Conservation (phyloP, 1,140 invertebrate genomes). For the Cydia strobilella region DNA sequence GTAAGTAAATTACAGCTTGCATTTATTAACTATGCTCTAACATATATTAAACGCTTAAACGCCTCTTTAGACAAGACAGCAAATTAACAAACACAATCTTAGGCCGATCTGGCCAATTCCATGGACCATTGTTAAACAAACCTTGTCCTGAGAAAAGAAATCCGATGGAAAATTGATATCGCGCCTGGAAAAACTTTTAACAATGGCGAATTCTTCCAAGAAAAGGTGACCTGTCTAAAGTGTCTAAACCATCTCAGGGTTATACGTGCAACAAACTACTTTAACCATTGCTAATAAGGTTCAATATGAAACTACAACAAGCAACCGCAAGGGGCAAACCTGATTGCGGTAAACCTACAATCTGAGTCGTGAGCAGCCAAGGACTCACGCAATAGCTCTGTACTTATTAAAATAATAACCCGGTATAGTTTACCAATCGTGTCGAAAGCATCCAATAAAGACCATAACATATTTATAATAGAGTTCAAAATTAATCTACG, state of each 20-base stretch:
- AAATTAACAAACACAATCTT: not conserved
- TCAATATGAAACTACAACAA: not conserved
- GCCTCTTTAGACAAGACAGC: not conserved
- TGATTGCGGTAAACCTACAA: slow-evolving; percentile 1
- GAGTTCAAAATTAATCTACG: not conserved
- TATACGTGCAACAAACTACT: not conserved
- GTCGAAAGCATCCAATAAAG: not conserved
- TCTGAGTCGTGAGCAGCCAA: not conserved
- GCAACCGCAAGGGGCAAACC: not conserved
- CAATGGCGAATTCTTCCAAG: slow-evolving; percentile 10
- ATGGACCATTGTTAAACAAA: not conserved
- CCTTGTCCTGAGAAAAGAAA: slow-evolving; percentile 19
- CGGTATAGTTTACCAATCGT: not conserved
- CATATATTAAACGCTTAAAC: too few relatives aligned
- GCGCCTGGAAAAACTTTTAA: slow-evolving; percentile 6
- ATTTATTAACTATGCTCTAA: too few relatives aligned
- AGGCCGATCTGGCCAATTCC: not conserved
- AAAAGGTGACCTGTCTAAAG: not conserved
- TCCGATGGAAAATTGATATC: not conserved
- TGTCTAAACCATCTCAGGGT: not conserved
- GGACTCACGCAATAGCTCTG: not conserved
- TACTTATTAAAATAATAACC: slow-evolving; percentile 19
- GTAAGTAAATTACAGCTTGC: too few relatives aligned
- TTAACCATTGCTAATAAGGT: not conserved
- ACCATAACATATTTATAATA: not conserved